A percentile compares a stretch with the other conserved stretches of the same genome.
Conservation (phyloP, 2,113 vertebrate genomes). For the Ptyas mucosa region DNA sequence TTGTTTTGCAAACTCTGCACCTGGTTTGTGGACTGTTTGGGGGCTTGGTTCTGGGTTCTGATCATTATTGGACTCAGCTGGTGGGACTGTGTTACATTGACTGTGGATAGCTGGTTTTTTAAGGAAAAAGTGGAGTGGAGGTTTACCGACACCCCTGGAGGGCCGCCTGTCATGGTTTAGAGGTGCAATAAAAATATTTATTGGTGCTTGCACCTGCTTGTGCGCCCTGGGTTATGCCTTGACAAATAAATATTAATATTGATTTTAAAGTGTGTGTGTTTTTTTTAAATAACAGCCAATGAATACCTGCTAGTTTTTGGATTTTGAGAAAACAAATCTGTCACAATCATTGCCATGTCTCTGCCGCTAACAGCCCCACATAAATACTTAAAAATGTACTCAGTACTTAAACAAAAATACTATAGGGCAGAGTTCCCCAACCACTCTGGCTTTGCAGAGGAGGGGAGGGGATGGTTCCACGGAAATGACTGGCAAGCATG, state of each 20-base stretch:
- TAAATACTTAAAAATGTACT: not conserved
- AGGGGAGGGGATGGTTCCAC: not conserved
- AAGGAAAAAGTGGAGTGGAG: not conserved
- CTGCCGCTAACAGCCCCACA: not conserved
- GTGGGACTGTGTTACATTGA: not conserved
- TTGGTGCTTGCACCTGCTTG: not conserved
- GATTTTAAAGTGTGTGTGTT: not conserved
- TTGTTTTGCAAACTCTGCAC: not conserved
- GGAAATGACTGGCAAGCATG: not conserved
- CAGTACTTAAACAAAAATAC: not conserved
- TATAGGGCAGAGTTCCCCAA: not conserved
- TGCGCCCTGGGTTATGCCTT: not conserved
- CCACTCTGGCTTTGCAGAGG: not conserved
- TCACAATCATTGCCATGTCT: not conserved
- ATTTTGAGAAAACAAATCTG: not conserved
- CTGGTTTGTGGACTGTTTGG: not conserved
- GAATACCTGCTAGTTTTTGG: not conserved
- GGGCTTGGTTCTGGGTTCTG: not conserved
- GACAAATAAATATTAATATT: not conserved
- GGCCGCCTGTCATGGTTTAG: not conserved
- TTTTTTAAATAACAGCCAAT: not conserved
- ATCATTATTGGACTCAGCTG: not conserved
- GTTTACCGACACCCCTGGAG: not conserved
- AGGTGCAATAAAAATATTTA: not conserved
- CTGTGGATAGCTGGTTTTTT: not conserved